Base-by-base conservation (phyloP, 2,888 invertebrate species). In the Melieria omissa region DNA sequence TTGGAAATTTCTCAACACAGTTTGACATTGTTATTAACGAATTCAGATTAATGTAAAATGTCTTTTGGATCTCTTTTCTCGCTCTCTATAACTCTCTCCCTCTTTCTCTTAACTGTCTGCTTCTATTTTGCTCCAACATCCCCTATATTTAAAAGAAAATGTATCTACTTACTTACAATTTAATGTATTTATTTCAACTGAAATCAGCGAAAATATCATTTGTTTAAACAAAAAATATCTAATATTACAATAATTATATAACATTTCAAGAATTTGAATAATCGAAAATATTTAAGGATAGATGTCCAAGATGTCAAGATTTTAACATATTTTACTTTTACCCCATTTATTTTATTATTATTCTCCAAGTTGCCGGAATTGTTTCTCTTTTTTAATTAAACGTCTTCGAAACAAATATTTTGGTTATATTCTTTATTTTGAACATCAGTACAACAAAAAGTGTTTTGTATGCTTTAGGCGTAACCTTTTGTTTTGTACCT, bases 41-140 rank as follows among this genome's bases (percentile, higher is more conserved):
- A 65, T 4, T 12, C 54, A 55, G 12, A 60, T 57, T 62, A 75
- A 76, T 63, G 75, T 80, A 83, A 85, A 85, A 85, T 85, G 86
- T 85, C 86, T 84, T 84, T 86, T 86, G 86, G 86, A 86, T 86
- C 85, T 86, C 86, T 83, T 78, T 76, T 75, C 29, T 73, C 60
- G 70, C 74, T 63, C 71, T 76, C 72, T 69, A 44, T 62, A 58
- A 60, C 54, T 75, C 66, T 68, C 46, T 73, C 65, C 70, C 54
- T 75, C 61, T 74, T 46, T 67, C 52, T 62, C 58, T 49, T 65
- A 68, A 58, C 66, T 42, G 45, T 69, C 72, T 70, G 69, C 73
- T 63, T 74, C 62, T 71, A 57, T 77, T 46, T 79, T 61, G 78
- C 72, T 74, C 55, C 65, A 71, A 71, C 52, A 60, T 44, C n/a